phyloP scores from a whole-genome alignment of 1,140 invertebrate species.

The Leucophenga varia region DNA sequence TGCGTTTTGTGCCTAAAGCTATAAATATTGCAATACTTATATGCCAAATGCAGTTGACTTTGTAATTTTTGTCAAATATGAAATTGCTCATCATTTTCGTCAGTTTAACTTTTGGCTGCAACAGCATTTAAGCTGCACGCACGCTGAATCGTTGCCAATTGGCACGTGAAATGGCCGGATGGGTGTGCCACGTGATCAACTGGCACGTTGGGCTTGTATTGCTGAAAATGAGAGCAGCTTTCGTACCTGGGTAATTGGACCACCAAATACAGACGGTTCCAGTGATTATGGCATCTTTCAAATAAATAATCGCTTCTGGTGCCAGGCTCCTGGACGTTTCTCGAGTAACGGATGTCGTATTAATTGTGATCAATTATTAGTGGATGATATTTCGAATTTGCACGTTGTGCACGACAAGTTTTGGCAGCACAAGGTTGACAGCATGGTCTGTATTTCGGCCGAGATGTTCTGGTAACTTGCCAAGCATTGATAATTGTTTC shows the following conservation, averaged over 20 bases:
- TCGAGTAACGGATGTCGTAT: conserved; percentile 14
- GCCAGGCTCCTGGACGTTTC: conserved; percentile 6
- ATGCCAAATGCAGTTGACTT: no score
- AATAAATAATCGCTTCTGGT: conserved; percentile 27
- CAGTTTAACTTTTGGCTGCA: not conserved
- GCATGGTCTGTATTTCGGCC: conserved; percentile 19
- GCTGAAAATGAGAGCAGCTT: conserved; percentile 7
- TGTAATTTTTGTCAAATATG: no score
- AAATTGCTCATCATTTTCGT: not conserved
- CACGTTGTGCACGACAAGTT: conserved; percentile 16
- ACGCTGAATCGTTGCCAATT: conserved; percentile 9
- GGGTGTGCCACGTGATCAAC: conserved; percentile 13
- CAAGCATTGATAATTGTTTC: conserved; percentile 20
- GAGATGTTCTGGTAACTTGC: conserved; percentile 13
- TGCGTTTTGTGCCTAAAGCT: no score
- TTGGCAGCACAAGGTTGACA: conserved; percentile 16
- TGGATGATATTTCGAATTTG: conserved; percentile 11
- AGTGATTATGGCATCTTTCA: conserved; percentile 28
- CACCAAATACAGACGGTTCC: conserved; percentile 15
- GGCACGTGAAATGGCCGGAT: conserved; percentile 10
- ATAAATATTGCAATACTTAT: no score
- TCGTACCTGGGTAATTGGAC: conserved; percentile 5
- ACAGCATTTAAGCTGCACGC: not conserved
- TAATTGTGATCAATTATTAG: conserved; percentile 8
- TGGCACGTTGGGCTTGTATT: conserved; percentile 11